A percentile compares a stretch with the other conserved stretches of the same genome.
Conservation (phyloP, 2,797 vertebrate species). For the Cephalopachus bancanus region DNA sequence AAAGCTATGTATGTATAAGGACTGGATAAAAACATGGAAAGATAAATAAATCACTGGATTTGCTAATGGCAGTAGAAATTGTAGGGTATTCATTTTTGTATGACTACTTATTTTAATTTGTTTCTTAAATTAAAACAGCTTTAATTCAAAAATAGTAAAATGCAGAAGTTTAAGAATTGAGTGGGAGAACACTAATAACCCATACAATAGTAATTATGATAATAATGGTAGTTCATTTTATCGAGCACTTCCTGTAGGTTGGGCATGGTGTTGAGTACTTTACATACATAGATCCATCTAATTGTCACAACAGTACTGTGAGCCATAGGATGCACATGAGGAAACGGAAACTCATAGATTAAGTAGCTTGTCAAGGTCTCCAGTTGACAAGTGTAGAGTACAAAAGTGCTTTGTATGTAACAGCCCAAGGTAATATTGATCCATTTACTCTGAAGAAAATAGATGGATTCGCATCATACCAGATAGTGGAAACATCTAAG, state of each 20-base stretch:
- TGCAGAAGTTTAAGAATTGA: background rate
- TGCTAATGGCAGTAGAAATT: background rate
- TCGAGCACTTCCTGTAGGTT: background rate
- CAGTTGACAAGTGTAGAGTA: background rate
- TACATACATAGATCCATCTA: background rate
- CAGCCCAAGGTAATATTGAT: background rate
- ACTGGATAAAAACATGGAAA: background rate
- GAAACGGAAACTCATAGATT: background rate
- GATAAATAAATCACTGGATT: slow-evolving; percentile 14
- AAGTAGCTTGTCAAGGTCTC: background rate
- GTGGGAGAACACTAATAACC: background rate
- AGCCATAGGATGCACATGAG: background rate
- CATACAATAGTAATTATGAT: background rate
- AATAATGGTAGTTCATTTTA: background rate
- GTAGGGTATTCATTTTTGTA: background rate
- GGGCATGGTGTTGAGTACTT: background rate
- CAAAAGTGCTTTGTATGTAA: background rate
- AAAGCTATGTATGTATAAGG: background rate
- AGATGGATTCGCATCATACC: background rate
- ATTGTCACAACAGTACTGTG: background rate
- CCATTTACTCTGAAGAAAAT: background rate
- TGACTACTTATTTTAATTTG: background rate
- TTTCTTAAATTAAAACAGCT: slow-evolving; percentile 16
- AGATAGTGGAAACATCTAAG: background rate
- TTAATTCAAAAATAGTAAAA: slow-evolving; percentile 1